These are phyloP conservation scores for Zenarchopterus dispar DNA, from an alignment of 2,797 vertebrate species.

Conservation along the genomic window DNA sequence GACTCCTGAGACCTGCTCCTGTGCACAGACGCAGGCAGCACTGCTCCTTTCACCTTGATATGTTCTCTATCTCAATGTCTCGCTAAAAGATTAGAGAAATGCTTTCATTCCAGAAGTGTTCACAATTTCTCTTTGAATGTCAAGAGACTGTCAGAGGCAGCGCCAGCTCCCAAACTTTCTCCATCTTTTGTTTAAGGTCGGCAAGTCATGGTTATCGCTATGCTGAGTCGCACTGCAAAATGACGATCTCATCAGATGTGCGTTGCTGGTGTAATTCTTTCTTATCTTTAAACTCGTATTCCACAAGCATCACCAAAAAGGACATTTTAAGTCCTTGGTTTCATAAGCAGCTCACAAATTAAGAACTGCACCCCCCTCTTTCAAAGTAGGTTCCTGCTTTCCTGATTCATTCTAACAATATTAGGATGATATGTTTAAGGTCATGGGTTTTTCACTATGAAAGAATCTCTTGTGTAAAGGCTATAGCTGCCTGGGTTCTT, in stretches of 20 bases:
- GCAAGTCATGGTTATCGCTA: conserved; percentile 17
- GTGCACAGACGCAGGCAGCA: conserved; percentile 68
- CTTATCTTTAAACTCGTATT: no score
- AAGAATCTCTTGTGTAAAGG: conserved; percentile 24
- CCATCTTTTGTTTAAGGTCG: conserved; percentile 42
- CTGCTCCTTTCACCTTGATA: conserved; percentile 78
- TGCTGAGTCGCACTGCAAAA: no score
- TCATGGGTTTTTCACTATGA: conserved; percentile 30
- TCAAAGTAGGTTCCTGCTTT: conserved; percentile 32
- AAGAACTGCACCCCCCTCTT: conserved; percentile 8
- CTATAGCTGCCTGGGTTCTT: conserved; percentile 20
- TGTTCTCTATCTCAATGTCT: conserved; percentile 78
- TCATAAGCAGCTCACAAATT: no score
- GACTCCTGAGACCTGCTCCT: conserved; percentile 80
- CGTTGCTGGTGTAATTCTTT: neutral
- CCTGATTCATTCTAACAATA: conserved; percentile 48
- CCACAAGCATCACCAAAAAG: no score
- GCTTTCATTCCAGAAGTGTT: conserved; percentile 77
- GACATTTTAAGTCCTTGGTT: no score
- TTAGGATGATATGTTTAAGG: conserved; percentile 54
- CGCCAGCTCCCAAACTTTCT: conserved; percentile 25
- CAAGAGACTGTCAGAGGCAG: conserved; percentile 54
- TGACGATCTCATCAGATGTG: neutral
- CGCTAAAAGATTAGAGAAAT: conserved; percentile 77
- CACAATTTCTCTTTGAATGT: conserved; percentile 73